Evolutionary conservation across 1,140 invertebrate species (phyloP).

Genomic region (Meloidogyne exigua): DNA sequence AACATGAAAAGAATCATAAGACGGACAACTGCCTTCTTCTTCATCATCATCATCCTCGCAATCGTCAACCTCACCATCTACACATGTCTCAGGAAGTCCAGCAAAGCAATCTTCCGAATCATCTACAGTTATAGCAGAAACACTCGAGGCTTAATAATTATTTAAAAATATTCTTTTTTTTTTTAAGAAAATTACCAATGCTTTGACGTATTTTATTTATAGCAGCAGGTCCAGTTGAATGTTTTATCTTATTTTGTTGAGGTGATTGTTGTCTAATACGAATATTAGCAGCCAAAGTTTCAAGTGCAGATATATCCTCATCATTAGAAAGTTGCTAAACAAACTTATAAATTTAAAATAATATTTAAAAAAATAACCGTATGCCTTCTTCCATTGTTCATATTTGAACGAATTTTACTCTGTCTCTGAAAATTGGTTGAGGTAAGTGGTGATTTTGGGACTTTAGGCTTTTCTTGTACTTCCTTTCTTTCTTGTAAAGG

Average conservation of each 20-base stretch:
- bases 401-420: constrained; percentile 30
- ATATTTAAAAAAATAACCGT: constrained; percentile 3
- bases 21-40: constrained; percentile 78
- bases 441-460: constrained; percentile 11
- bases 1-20: constrained; percentile 70
- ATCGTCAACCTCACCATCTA: constrained; percentile 76
- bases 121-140: background rate
- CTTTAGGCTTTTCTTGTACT: background rate
- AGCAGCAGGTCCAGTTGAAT: background rate
- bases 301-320: background rate
- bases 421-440: constrained; percentile 29
- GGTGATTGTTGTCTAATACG: constrained; percentile 25
- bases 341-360: background rate
- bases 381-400: constrained; percentile 16
- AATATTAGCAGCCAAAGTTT: constrained; percentile 5
- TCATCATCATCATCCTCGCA: constrained; percentile 75
- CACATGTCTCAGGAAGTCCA: constrained; percentile 83
- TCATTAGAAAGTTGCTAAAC: background rate
- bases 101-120: constrained; percentile 27
- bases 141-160: background rate
- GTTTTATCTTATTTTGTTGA: constrained; percentile 4
- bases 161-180: background rate
- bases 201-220: background rate
- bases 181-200: background rate
- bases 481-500: constrained; percentile 10